Evolutionary conservation across 1,140 invertebrate genomes (phyloP), one percentile per base, ranked within the genome.

Genomic region (Maconellicoccus hirsutus): DNA sequence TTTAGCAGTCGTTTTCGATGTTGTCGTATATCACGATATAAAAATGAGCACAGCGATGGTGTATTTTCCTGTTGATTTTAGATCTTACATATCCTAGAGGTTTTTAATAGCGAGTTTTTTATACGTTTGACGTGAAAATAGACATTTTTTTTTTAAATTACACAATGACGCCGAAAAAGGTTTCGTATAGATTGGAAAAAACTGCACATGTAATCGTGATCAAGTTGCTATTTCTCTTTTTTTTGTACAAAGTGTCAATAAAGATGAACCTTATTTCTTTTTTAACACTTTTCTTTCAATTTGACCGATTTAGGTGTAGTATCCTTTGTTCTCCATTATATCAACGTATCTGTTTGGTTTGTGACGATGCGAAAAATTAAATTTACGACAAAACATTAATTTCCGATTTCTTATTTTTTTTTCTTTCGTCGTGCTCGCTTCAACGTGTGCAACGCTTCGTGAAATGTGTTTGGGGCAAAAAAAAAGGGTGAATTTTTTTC

Each of bases 21-120:
- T 52, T 52, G n/a, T 52, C 42, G 33, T 14, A 19, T 52, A 19
- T 52, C n/a, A 52, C n/a, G 16, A 52, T 52, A 52, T 52, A 16
- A 52, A 52, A 52, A 52, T 19, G 42, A 3, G n/a, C 3, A 52
- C 42, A 52, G 42, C n/a, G n/a, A 16, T 52, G n/a, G 42, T 52
- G n/a, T 52, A 52, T 52, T 52, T 52, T 52, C 42, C 42, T 52
- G 42, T 52, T 52, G 42, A 52, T 52, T 52, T 52, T 52, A 52
- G 12, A 52, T 52, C 16, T 52, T 16, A 52, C 16, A 19, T 52
- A 52, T 52, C 42, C n/a, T 19, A 3, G 42, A 52, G 42, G 42
- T 52, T 52, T 52, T 52, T 52, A 52, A 52, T 52, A 52, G n/a
- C 42, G 42, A 16, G 10, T 52, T 19, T 16, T 52, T 19, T 52